Evolutionary conservation across 2,888 invertebrate genomes (phyloP), one percentile per base, ranked within the genome.

Genomic region (Strigamia maritima): DNA sequence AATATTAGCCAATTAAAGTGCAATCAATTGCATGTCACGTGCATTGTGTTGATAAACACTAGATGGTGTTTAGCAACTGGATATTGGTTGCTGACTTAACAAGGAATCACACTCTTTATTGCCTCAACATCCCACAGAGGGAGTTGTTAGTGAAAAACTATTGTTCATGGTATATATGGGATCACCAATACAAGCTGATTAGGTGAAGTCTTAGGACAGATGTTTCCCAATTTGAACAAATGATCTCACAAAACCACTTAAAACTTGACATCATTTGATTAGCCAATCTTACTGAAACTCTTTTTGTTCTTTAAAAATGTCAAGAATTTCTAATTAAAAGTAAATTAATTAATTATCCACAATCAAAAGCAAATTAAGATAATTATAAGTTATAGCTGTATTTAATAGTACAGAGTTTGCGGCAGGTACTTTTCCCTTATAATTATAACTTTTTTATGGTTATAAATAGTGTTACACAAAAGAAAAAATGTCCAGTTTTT

Each of bases 81-180:
- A 70, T 70, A 70, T 28, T 70, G 70, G 70, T 70, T 26, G 26
- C 26, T 70, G 70, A 28, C 70, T 70, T 70, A 70, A 70, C 28
- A 26, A 70, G 70, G 28, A 70, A 70, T 16, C 70, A 28, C 26
- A 70, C 70, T 19, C 70, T 70, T 70, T 70, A 70, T 70, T 70
- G 28, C 70, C 22, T 16, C 60, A 60, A 70, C 70, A 14, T 70
- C 26, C 70, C 70, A 70, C 28, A 70, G 70, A 70, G 70, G 70
- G 70, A 70, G 70, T 70, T 70, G 70, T 70, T 70, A 70, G 70
- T 16, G 70, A 70, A 24, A n/a, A 70, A 70, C 70, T n/a, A 12
- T 70, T 70, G 70, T 26, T 6, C 54, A 44, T n/a, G 4, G 44
- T 12, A 44, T n/a, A 44, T n/a, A 24, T 3, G 65, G 26, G 65